Base-by-base conservation (phyloP, 2,888 invertebrate species). In the Actias luna region DNA sequence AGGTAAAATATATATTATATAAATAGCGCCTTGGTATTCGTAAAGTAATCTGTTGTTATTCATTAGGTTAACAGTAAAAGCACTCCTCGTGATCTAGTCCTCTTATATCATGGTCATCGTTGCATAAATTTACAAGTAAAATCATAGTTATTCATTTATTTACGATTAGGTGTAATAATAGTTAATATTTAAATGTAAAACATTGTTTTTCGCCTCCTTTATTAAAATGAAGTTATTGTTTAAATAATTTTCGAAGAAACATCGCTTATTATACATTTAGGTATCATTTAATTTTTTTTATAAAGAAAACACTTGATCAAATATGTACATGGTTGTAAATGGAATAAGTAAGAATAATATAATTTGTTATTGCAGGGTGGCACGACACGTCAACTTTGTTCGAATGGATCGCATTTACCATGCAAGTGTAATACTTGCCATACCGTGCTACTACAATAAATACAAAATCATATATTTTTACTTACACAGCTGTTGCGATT, bases 211-310 rank as follows among this genome's bases (percentile, higher is more conserved):
- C 22, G 46, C 22, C 46, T 50, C 46, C 8, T 50, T 22, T 25
- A 50, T 50, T 50, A 50, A 50, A 50, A 50, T 50, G 25, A 50
- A 50, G 46, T 25, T 25, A 50, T 50, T 50, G 46, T 50, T 50
- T 4, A 50, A 22, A 50, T 5, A 25, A 50, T 50, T 2, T 50
- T 50, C 46, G 8, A 14, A 50, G 46, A 50, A 50, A 25, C 5
- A 25, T 25, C 12, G 12, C 22, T 39, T 22, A 25, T 50, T 50
- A 22, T 25, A 25, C 25, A 50, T 46, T 46, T 50, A 50, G 46
- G 12, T 35, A 33, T 12, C 62, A n/a, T 63, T 58, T 35, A 60
- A 25, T 61, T 29, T 22, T 46, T 46, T 22, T 42, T 22, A 58
- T 61, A 58, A 58, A n/a, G 12, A 61, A 46, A 42, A 29, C 60